These are phyloP conservation scores for Tillus elongatus DNA, from an alignment of 2,888 invertebrate genomes.

Conservation along the genomic window DNA sequence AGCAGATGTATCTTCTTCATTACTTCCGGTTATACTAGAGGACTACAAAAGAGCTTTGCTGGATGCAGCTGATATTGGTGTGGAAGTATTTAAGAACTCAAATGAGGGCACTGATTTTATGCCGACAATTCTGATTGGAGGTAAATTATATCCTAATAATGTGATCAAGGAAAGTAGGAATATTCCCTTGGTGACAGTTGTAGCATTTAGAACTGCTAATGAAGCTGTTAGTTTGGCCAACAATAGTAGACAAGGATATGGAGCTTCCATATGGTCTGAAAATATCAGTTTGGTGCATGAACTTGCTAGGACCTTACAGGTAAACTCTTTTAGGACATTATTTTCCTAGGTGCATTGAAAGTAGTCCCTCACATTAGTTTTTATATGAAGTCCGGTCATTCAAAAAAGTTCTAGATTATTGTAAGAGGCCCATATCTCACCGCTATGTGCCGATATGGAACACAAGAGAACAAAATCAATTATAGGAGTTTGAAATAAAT, in stretches of 20 bases:
- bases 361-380: conserved; percentile 7
- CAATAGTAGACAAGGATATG: conserved; percentile 44
- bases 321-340: conserved; percentile 20
- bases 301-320: conserved; percentile 43
- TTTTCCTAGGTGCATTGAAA: too few relatives aligned
- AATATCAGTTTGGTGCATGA: conserved; percentile 46
- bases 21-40: conserved; percentile 29
- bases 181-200: conserved; percentile 40
- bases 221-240: conserved; percentile 49
- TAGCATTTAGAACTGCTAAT: conserved; percentile 47
- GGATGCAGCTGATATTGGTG: conserved; percentile 27
- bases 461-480: too few relatives aligned
- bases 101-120: conserved; percentile 27
- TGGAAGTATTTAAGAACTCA: conserved; percentile 27
- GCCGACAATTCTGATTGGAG: conserved; percentile 32
- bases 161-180: conserved; percentile 23
- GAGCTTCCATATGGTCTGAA: conserved; percentile 50
- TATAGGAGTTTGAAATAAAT: too few relatives aligned
- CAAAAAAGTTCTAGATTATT: too few relatives aligned
- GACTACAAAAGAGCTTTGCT: conserved; percentile 25
- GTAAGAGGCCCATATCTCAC: too few relatives aligned
- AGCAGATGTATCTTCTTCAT: conserved; percentile 42
- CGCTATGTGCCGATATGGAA: too few relatives aligned
- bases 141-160: conserved; percentile 26
- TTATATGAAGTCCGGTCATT: too few relatives aligned